Evolutionary conservation across 2,113 vertebrate genomes (phyloP).

Genomic region (Bombycilla garrulus): DNA sequence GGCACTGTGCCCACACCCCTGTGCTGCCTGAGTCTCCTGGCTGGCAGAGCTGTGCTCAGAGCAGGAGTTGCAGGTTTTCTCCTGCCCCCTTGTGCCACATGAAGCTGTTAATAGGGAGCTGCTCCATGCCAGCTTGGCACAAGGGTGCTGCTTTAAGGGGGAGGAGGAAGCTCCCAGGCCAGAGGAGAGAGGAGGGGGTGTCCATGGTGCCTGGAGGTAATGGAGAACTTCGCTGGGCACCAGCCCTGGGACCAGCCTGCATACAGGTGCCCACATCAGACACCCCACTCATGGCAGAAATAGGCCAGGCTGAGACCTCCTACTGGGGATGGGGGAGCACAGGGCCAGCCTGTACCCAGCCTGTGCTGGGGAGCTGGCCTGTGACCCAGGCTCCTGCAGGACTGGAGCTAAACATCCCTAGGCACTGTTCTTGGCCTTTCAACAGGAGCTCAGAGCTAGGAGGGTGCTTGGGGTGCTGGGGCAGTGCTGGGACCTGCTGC

Average conservation of each 20-base stretch:
- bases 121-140: neutral
- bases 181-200: neutral
- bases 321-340: neutral
- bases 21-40: neutral
- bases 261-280: neutral
- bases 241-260: neutral
- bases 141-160: neutral
- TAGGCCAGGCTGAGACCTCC: neutral
- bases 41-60: neutral
- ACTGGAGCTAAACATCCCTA: neutral
- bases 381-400: neutral
- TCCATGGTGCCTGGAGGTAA: neutral
- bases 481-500: accelerated
- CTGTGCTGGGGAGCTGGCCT: neutral
- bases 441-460: neutral
- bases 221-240: accelerated
- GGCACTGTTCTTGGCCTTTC: neutral
- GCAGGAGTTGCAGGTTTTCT: neutral
- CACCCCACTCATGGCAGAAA: accelerated
- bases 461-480: neutral
- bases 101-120: neutral
- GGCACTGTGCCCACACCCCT: neutral
- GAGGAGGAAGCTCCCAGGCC: neutral
- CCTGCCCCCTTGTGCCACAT: neutral
- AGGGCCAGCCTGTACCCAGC: neutral